Evolutionary conservation across 2,113 vertebrate genomes (phyloP).

Genomic region (Diadophis punctatus): DNA sequence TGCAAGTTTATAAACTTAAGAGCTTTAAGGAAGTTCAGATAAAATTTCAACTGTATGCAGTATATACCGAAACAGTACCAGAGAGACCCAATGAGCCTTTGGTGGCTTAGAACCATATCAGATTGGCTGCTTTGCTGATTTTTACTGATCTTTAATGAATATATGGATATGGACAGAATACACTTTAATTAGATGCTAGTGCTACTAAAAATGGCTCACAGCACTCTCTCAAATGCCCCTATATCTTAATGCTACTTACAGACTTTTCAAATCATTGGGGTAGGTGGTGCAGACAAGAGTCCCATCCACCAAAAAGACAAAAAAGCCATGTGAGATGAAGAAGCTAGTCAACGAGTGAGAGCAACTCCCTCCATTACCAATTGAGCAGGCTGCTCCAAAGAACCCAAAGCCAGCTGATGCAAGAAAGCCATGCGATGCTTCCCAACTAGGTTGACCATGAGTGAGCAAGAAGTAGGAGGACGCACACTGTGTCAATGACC

Average conservation of each 20-base stretch:
- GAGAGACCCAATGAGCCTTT: background rate
- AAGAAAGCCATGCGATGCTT: background rate
- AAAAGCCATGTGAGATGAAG: background rate
- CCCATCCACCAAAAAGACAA: background rate
- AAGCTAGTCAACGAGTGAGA: background rate
- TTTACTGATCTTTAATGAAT: background rate
- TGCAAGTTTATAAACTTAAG: background rate
- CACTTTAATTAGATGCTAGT: background rate
- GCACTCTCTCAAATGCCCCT: background rate
- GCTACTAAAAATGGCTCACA: background rate
- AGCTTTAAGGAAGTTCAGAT: background rate
- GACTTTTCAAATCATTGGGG: background rate
- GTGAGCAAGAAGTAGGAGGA: background rate
- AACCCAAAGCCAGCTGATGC: background rate
- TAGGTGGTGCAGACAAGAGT: background rate
- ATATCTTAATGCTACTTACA: background rate
- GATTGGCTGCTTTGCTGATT: background rate
- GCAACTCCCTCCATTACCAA: background rate
- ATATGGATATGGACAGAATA: background rate
- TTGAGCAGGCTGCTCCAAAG: background rate
- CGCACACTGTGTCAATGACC: background rate
- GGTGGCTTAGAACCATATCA: background rate
- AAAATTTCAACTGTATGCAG: background rate
- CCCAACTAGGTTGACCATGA: background rate
- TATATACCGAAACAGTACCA: background rate